These are phyloP conservation scores for Stenolophus ochropezus DNA, from an alignment of 2,888 invertebrate genomes.

Conservation along the genomic window DNA sequence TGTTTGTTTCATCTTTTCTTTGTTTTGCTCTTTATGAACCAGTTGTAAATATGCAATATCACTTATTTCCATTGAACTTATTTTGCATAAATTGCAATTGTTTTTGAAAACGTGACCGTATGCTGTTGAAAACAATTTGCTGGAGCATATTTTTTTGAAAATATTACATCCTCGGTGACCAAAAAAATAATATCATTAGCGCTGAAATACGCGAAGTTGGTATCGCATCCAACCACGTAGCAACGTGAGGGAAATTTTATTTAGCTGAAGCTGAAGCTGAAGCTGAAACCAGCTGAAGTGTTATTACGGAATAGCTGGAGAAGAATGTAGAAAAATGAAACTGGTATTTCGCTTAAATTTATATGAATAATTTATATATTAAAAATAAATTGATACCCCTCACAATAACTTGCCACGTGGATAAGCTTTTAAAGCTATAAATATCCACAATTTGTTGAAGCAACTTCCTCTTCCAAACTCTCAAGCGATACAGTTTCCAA, in stretches of 20 bases:
- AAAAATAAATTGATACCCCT: conserved; percentile 28
- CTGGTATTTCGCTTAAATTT: conserved; percentile 28
- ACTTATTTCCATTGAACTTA: neutral
- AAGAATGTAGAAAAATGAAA: conserved; percentile 32
- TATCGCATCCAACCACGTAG: neutral
- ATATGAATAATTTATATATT: conserved; percentile 34
- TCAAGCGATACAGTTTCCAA: too few relatives aligned
- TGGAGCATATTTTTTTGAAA: neutral
- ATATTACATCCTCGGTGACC: neutral
- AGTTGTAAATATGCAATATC: neutral
- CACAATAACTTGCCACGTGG: neutral
- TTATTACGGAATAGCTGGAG: conserved; percentile 24
- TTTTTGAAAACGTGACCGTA: neutral
- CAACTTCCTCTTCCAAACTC: too few relatives aligned
- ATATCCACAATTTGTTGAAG: too few relatives aligned
- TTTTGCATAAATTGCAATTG: too few relatives aligned
- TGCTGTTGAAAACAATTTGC: too few relatives aligned
- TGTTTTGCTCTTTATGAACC: neutral
- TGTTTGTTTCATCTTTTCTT: neutral
- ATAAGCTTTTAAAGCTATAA: neutral
- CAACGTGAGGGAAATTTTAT: conserved; percentile 31
- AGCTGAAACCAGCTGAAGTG: neutral
- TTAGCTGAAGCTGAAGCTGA: neutral
- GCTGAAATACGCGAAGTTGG: neutral
- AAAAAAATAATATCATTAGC: neutral